phyloP scores from a whole-genome alignment of 2,797 vertebrate genomes.

The Otus scops region DNA sequence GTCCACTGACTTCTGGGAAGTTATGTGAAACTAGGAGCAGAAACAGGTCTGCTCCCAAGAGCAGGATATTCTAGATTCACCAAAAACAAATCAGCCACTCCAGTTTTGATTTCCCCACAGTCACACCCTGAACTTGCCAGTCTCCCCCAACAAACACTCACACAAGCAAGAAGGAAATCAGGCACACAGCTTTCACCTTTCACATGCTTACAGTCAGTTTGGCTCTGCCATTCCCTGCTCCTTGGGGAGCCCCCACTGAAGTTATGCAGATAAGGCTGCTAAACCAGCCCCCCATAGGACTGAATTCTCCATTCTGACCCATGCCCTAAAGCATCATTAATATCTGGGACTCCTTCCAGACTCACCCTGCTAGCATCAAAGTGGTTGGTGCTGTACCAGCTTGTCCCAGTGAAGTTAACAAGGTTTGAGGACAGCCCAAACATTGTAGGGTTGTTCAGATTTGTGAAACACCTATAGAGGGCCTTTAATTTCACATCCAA shows the following conservation, averaged over 20 bases:
- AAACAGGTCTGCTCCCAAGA: neutral
- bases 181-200: neutral
- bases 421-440: neutral
- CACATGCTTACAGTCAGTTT: neutral
- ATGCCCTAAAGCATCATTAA: neutral
- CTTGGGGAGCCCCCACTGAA: neutral
- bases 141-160: neutral
- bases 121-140: neutral
- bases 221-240: neutral
- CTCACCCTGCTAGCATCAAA: neutral
- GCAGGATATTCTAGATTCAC: neutral
- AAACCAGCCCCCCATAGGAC: neutral
- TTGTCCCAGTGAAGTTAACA: neutral
- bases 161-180: neutral
- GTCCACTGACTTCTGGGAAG: neutral
- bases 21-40: neutral
- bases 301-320: neutral
- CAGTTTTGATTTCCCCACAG: neutral
- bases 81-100: neutral
- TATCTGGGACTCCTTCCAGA: neutral
- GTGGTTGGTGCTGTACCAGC: fast-evolving
- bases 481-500: neutral
- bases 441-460: neutral
- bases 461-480: neutral
- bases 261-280: neutral